Percentiles rank a stretch among this genome's conserved stretches.
Evolutionary conservation across 2,113 vertebrate genomes (phyloP).

Genomic region (Nothocercus nigrocapillus): DNA sequence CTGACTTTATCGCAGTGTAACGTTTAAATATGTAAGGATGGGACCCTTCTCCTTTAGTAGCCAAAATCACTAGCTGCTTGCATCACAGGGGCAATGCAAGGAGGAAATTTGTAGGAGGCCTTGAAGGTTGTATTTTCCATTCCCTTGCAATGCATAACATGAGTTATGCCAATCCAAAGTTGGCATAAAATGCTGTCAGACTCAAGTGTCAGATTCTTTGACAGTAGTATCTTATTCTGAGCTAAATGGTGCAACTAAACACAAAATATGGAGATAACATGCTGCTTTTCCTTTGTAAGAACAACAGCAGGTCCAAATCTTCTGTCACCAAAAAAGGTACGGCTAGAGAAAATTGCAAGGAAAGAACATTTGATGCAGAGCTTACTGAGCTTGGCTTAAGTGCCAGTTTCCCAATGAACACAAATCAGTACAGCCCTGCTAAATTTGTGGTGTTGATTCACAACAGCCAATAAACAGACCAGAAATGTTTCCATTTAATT

Average conservation of each 20-base stretch:
- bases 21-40: background rate
- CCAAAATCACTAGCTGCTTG: background rate
- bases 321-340: background rate
- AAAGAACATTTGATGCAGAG: background rate
- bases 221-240: background rate
- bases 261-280: background rate
- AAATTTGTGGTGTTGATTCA: background rate
- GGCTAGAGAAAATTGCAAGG: background rate
- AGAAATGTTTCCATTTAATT: constrained; percentile 36
- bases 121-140: background rate
- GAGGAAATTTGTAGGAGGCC: background rate
- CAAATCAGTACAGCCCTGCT: background rate
- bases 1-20: background rate
- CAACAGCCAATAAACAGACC: background rate
- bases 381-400: background rate
- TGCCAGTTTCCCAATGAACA: background rate
- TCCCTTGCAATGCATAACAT: background rate
- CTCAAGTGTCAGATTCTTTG: background rate
- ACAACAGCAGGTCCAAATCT: background rate
- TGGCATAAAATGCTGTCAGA: background rate
- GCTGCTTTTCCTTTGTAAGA: background rate
- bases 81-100: background rate
- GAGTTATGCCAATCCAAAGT: background rate
- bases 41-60: background rate
- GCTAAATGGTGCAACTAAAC: background rate